Conservation (phyloP, 2,113 vertebrate species). For the Artemisiospiza belli region DNA sequence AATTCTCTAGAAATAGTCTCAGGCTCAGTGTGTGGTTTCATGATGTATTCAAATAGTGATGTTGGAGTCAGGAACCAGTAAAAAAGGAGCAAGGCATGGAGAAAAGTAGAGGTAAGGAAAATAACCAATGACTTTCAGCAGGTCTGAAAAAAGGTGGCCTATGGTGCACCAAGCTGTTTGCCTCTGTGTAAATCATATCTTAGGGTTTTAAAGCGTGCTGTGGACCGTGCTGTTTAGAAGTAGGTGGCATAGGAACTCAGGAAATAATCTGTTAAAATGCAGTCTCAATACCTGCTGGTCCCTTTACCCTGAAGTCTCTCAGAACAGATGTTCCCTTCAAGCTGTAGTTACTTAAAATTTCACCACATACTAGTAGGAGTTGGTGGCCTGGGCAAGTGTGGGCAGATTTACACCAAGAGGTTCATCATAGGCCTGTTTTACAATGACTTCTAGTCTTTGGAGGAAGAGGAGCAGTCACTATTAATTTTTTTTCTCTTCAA, state of each 20-base stretch:
- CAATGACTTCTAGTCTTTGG: neutral
- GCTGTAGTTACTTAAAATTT: neutral
- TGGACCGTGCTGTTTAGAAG: neutral
- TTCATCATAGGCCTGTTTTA: neutral
- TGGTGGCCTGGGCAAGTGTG: neutral
- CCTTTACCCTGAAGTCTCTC: neutral
- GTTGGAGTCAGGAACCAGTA: neutral
- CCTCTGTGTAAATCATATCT: neutral
- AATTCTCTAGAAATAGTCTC: neutral
- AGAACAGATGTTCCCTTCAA: neutral
- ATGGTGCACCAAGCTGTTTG: neutral
- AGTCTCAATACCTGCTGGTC: neutral
- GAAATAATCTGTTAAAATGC: neutral
- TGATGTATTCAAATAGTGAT: neutral
- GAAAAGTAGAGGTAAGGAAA: neutral
- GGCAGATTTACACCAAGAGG: neutral
- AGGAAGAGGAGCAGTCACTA: neutral
- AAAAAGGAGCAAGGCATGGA: neutral
- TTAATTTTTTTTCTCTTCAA: neutral
- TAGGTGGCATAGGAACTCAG: neutral
- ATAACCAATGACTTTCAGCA: accelerated
- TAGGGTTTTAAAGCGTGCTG: neutral
- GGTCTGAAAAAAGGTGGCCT: neutral
- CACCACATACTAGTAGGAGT: neutral
- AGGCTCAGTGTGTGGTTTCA: neutral